Evolutionary conservation across 2,797 vertebrate genomes (phyloP), one percentile per base, ranked within the genome.

Genomic region (Phyllotis vaccarum): DNA sequence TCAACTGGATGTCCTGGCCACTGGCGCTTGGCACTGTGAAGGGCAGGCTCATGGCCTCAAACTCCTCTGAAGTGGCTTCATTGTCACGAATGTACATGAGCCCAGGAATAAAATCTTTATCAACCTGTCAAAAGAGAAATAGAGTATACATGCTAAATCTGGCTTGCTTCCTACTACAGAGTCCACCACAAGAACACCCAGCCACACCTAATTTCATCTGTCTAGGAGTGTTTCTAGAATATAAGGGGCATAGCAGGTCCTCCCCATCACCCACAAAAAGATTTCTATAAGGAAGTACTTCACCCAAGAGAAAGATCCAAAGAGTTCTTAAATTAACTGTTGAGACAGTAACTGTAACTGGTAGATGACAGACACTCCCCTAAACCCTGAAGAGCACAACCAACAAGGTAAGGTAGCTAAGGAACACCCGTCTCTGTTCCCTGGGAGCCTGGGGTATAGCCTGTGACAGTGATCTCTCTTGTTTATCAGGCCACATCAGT

Each of bases 51-150:
- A 99, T 99, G 93, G 99, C 99, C 98, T 99, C 99, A 85, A 99
- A 99, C 97, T 99, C 99, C 96, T 99, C 99, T 0, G 99, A 99
- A 31, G 99, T 99, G 56, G 99, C 99, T 98, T 99, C 99, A 0
- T 99, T 99, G 98, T 99, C 99, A 78, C 99, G 99, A 98, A 99
- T 99, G 97, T 99, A 99, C 99, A 99, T 99, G 95, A 99, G 98
- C 10, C 99, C 99, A 10, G 99, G 99, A 98, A 99, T 99, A 97
- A 99, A 99, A 98, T 99, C 99, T 97, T 99, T 99, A 98, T 99
- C 99, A 79, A 99, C 99, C 99, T 99, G 97, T 97, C 19, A 56
- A 96, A 81, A 96, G n/a, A 97, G 79, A 13, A 90, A 96, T 81
- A 95, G 3, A 86, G 58, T 3, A 56, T 11, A 5, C 0, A 4